phyloP scores from a whole-genome alignment of 2,888 invertebrate genomes.

The Tetrapedia diversipes region DNA sequence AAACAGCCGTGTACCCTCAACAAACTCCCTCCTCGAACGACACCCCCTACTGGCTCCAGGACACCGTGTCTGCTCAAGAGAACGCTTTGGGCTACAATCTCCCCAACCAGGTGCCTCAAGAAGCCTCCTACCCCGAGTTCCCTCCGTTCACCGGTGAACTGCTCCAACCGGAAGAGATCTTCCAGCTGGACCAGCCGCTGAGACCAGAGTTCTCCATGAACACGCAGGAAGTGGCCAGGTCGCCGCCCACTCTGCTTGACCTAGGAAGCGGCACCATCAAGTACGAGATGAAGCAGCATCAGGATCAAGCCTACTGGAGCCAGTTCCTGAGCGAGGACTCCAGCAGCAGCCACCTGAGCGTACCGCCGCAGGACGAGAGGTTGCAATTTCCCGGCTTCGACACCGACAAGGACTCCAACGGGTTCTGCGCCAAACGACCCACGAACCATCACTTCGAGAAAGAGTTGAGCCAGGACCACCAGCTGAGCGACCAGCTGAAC shows the following conservation, averaged over 20 bases:
- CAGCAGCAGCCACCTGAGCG: constrained; percentile 79
- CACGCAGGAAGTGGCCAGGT: constrained; percentile 83
- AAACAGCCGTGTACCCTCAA: constrained; percentile 67
- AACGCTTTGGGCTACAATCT: constrained; percentile 79
- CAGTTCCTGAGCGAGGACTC: constrained; percentile 81
- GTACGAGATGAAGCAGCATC: constrained; percentile 84
- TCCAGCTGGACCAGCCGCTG: constrained; percentile 90
- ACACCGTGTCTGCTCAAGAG: constrained; percentile 80
- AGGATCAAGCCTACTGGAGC: constrained; percentile 82
- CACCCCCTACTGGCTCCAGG: constrained; percentile 81
- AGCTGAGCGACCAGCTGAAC: constrained; percentile 45
- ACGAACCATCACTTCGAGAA: constrained; percentile 67
- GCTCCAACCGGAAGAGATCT: constrained; percentile 91
- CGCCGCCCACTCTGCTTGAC: constrained; percentile 89
- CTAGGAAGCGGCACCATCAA: constrained; percentile 89
- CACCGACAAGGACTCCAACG: constrained; percentile 67
- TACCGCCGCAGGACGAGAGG: constrained; percentile 83
- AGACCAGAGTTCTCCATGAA: constrained; percentile 85
- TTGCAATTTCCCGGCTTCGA: constrained; percentile 77
- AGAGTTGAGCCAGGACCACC: constrained; percentile 64
- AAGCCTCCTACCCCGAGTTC: constrained; percentile 84
- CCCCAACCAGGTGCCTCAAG: constrained; percentile 81
- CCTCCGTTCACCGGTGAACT: constrained; percentile 86
- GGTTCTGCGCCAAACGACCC: constrained; percentile 61
- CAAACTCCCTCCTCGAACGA: constrained; percentile 70